phyloP scores from a whole-genome alignment of 2,797 vertebrate genomes.

The Poeciliopsis gracilis region DNA sequence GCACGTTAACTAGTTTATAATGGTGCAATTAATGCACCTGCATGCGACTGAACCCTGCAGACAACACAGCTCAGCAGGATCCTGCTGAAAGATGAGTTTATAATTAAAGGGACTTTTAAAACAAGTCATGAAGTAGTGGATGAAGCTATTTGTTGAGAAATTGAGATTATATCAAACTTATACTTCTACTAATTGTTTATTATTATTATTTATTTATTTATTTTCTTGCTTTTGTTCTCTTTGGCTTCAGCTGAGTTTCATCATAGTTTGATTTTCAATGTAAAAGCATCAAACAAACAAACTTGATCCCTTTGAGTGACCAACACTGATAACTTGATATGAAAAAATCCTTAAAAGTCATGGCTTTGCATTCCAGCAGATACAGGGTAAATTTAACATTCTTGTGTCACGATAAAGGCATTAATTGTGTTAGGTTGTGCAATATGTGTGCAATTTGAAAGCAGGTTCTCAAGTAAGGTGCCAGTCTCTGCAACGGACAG shows the following conservation, averaged over 20 bases:
- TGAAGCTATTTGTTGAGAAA: neutral
- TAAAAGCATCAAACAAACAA: neutral
- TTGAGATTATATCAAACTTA: neutral
- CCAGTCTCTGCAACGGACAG: neutral
- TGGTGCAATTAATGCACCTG: conserved; percentile 33
- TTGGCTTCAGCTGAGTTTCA: neutral
- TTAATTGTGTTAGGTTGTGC: neutral
- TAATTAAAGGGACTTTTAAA: conserved; percentile 6
- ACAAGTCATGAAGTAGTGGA: neutral
- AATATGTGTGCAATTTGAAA: neutral
- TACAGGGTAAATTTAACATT: neutral
- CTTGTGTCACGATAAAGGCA: neutral
- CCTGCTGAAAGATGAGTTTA: neutral
- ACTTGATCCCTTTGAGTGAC: neutral
- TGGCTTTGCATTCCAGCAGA: neutral
- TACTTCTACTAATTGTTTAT: neutral
- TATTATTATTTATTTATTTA: neutral
- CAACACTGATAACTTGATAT: neutral
- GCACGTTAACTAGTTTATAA: conserved; percentile 69
- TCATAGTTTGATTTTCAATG: neutral
- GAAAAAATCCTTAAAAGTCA: neutral
- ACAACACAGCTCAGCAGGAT: conserved; percentile 1
- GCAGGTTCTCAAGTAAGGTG: neutral
- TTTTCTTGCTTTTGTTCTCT: neutral
- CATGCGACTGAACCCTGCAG: conserved; percentile 18